Percentiles rank a stretch among this genome's conserved stretches.
Conservation (phyloP, 2,113 vertebrate genomes). For the Chaetorhynchus papuensis region DNA sequence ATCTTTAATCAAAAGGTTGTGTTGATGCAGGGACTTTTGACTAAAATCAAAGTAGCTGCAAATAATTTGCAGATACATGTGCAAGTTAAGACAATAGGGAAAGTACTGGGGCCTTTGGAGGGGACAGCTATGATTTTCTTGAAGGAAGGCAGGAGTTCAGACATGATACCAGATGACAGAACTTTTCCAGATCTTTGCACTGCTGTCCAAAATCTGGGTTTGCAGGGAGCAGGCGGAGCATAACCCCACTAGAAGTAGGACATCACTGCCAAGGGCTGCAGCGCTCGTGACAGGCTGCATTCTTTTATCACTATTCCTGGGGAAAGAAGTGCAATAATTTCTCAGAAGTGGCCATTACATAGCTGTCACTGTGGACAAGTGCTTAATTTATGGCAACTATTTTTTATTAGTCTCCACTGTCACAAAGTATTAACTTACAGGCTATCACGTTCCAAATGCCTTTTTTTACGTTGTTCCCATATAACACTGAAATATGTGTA, state of each 20-base stretch:
- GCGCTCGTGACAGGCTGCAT: neutral
- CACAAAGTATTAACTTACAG: constrained; percentile 28
- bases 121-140: neutral
- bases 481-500: neutral
- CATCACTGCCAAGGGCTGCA: neutral
- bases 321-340: constrained; percentile 1
- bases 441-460: neutral
- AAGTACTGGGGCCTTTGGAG: neutral
- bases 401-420: constrained; percentile 30
- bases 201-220: neutral
- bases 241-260: neutral
- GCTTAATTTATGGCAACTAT: constrained; percentile 31
- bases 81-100: neutral
- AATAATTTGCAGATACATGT: neutral
- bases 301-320: neutral
- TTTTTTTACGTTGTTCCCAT: constrained; percentile 14
- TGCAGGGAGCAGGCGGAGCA: neutral
- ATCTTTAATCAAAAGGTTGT: neutral
- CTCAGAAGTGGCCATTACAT: constrained; percentile 1
- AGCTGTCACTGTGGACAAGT: neutral
- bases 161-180: neutral
- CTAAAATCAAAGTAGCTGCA: neutral
- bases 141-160: neutral
- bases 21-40: neutral
- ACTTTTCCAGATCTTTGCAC: neutral